A percentile compares a stretch with the other conserved stretches of the same genome.
These are phyloP conservation scores for Seladonia tumulorum DNA, from an alignment of 2,888 invertebrate species.

Conservation along the genomic window DNA sequence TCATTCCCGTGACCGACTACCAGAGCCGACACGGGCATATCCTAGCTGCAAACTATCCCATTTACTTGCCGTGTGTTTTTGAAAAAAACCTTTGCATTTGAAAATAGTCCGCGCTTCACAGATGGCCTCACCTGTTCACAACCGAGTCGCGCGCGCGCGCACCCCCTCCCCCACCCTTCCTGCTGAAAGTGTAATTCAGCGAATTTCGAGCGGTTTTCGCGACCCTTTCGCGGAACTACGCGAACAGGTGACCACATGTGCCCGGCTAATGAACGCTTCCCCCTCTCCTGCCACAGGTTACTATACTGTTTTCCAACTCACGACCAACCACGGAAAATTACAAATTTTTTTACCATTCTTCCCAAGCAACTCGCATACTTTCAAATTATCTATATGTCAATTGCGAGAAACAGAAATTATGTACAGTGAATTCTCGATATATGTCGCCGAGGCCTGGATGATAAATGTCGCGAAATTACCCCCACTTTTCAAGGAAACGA, in stretches of 20 bases:
- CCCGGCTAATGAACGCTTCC: not conserved
- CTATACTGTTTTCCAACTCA: not conserved
- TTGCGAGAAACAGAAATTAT: not conserved
- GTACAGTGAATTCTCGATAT: too few species aligned
- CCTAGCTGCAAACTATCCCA: constrained; percentile 51
- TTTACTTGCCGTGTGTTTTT: constrained; percentile 48
- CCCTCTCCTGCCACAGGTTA: too few species aligned
- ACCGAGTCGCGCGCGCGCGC: not conserved
- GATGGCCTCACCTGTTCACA: constrained; percentile 14
- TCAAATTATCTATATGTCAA: too few species aligned
- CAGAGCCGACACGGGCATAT: constrained; percentile 27
- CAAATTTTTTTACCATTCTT: not conserved
- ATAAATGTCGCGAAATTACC: too few species aligned
- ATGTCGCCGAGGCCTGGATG: too few species aligned
- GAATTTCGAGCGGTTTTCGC: constrained; percentile 41
- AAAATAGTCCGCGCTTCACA: constrained; percentile 46
- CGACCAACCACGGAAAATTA: not conserved
- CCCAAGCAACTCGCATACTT: too few species aligned
- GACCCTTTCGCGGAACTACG: not conserved
- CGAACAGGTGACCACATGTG: not conserved
- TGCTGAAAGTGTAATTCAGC: constrained; percentile 35
- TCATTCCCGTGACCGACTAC: constrained; percentile 32
- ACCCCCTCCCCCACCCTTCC: too few species aligned
- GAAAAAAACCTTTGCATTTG: constrained; percentile 63
- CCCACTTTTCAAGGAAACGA: too few species aligned